phyloP scores from a whole-genome alignment of 2,888 invertebrate species.

The Chrysolina haemoptera region DNA sequence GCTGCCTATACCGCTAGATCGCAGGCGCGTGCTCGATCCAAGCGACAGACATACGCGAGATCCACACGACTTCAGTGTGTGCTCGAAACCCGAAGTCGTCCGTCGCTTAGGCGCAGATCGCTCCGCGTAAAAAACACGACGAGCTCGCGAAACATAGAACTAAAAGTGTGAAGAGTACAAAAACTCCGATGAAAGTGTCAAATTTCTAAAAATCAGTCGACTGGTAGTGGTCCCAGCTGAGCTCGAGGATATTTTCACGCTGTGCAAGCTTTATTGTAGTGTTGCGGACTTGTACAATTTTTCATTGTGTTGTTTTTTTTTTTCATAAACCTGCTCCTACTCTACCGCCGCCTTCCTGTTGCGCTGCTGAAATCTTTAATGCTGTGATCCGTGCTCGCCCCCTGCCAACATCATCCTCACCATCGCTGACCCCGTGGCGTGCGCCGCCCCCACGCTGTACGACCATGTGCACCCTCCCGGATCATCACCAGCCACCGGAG shows the following conservation, averaged over 20 bases:
- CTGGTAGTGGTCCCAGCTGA: background rate
- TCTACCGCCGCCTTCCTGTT: slow-evolving; percentile 26
- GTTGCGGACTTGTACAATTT: slow-evolving; percentile 27
- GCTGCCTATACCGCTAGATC: slow-evolving; percentile 67
- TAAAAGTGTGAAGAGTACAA: slow-evolving; percentile 25
- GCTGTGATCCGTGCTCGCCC: slow-evolving; percentile 68
- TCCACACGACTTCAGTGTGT: slow-evolving; percentile 72
- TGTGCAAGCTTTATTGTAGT: too few species aligned
- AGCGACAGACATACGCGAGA: slow-evolving; percentile 68
- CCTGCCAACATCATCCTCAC: slow-evolving; percentile 74
- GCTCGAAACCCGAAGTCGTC: slow-evolving; percentile 67
- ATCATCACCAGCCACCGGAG: slow-evolving; percentile 85
- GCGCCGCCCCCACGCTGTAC: slow-evolving; percentile 84
- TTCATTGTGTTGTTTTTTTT: slow-evolving; percentile 61
- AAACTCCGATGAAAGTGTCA: slow-evolving; percentile 8
- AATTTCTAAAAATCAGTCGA: background rate
- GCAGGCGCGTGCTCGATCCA: slow-evolving; percentile 71
- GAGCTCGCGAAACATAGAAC: slow-evolving; percentile 20
- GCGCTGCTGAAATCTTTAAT: slow-evolving; percentile 56
- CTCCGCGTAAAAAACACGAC: slow-evolving; percentile 56
- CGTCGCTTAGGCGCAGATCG: slow-evolving; percentile 60
- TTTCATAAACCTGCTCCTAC: slow-evolving; percentile 55
- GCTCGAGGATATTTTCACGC: background rate
- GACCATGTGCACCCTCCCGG: slow-evolving; percentile 83
- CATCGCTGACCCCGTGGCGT: slow-evolving; percentile 84